phyloP scores from a whole-genome alignment of 2,797 vertebrate genomes.

The Amblyopsis hoosieri region DNA sequence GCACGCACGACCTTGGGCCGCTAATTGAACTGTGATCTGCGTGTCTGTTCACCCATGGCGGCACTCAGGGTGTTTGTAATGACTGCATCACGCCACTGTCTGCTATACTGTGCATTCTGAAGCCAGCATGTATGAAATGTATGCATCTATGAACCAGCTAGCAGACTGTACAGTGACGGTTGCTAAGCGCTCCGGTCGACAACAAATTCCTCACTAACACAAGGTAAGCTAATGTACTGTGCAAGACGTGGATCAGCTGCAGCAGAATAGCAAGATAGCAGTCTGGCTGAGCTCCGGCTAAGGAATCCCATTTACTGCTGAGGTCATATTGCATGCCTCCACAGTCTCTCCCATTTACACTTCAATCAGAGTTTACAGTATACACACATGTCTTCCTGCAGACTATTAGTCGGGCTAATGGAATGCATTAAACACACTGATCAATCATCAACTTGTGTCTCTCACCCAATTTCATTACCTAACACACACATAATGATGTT shows the following conservation, averaged over 20 bases:
- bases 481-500: slow-evolving; percentile 22
- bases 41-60: slow-evolving; percentile 47
- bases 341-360: slow-evolving; percentile 55
- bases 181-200: slow-evolving; percentile 26
- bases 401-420: slow-evolving; percentile 62
- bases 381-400: slow-evolving; percentile 49
- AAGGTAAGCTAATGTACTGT: slow-evolving; percentile 29
- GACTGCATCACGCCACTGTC: slow-evolving; percentile 16
- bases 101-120: not conserved
- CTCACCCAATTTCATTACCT: slow-evolving; percentile 26
- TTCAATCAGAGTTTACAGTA: slow-evolving; percentile 61
- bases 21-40: slow-evolving; percentile 71
- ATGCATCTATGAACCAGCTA: slow-evolving; percentile 21
- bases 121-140: not conserved
- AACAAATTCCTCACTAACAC: slow-evolving; percentile 35
- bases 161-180: slow-evolving; percentile 15
- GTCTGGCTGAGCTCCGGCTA: slow-evolving; percentile 48
- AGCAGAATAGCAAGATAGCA: slow-evolving; percentile 17
- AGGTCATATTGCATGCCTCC: slow-evolving; percentile 55
- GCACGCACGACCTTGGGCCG: slow-evolving; percentile 73
- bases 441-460: slow-evolving; percentile 49
- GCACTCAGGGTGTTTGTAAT: slow-evolving; percentile 24
- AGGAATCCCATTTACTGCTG: slow-evolving; percentile 32
- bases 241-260: slow-evolving; percentile 44
- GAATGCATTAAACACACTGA: slow-evolving; percentile 60